A percentile compares a stretch with the other conserved stretches of the same genome.
Evolutionary conservation across 2,888 invertebrate genomes (phyloP).

Genomic region (Trichogramma dendrolimi): DNA sequence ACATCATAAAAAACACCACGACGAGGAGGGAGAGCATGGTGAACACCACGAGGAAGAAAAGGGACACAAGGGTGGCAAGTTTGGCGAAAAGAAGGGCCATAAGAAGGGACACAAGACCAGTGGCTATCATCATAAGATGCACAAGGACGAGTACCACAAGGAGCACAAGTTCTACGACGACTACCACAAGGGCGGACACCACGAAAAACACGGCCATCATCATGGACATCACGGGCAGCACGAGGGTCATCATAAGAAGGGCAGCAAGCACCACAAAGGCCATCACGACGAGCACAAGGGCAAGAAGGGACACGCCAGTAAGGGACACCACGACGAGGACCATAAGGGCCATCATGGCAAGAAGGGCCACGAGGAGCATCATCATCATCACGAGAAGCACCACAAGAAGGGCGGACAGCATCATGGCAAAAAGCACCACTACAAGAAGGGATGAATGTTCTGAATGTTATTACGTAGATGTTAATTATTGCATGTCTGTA

Average conservation of each 20-base stretch:
- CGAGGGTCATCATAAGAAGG: constrained; percentile 63
- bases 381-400: constrained; percentile 58
- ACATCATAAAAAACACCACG: constrained; percentile 63
- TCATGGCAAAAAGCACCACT: constrained; percentile 54
- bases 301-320: constrained; percentile 64
- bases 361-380: constrained; percentile 63
- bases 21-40: constrained; percentile 62
- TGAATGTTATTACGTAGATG: not conserved
- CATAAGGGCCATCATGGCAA: constrained; percentile 63
- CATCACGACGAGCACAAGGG: constrained; percentile 60
- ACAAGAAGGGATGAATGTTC: constrained; percentile 32
- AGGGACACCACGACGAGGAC: constrained; percentile 64
- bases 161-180: constrained; percentile 77
- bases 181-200: constrained; percentile 67
- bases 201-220: constrained; percentile 65
- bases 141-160: constrained; percentile 74
- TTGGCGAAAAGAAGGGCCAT: constrained; percentile 71
- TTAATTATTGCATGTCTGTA: not conserved
- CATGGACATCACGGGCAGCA: constrained; percentile 64
- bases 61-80: constrained; percentile 65
- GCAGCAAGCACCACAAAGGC: constrained; percentile 61
- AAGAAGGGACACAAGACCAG: constrained; percentile 75
- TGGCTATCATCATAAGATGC: constrained; percentile 75
- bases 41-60: constrained; percentile 66
- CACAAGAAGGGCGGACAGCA: constrained; percentile 62